Evolutionary conservation across 1,140 invertebrate species (phyloP), one percentile per base, ranked within the genome.

Genomic region (Drosophila ironensis): DNA sequence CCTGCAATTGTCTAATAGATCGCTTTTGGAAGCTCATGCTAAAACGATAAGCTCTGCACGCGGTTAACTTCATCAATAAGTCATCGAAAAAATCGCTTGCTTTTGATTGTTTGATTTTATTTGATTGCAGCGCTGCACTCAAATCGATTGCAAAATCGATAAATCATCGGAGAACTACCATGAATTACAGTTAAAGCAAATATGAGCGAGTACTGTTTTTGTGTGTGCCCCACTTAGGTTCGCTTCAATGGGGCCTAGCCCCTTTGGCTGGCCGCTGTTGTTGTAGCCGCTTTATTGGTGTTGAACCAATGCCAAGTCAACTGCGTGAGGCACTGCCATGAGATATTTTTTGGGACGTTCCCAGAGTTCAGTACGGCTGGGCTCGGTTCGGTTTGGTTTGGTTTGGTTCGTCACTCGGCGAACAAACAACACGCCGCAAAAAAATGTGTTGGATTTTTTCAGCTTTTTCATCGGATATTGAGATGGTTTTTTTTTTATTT

Each of bases 251-350:
- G 46, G 63, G 78, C 53, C 69, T 68, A 59, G 42, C 73, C 73
- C 69, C 53, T 60, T 63, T 42, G 60, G 33, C 24, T 20, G 16
- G 33, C 33, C 33, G 14, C 12, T 11, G 16, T 22, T 38, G 30
- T 47, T 60, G 22, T 44, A 56, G 56, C n/a, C 17, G 6, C 16
- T 38, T 59, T 47, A 57, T 44, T 82, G 67, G 33, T 44, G 74
- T 53, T 77, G 73, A 78, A 78, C 69, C 69, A 77, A 73, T 84
- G 78, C 73, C 73, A 82, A 82, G 76, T 75, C 76, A 45, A 67
- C 67, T 69, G 76, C 77, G 69, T 82, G 64, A 50, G 57, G 27
- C 48, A 41, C 48, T 67, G 48, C 48, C 40, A 67, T 68, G 28
- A 40, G 64, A 35, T 56, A 52, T 40, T 59, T 71, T 76, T 77